Conservation (phyloP, 2,888 invertebrate species). For the Byasa hedistus region DNA sequence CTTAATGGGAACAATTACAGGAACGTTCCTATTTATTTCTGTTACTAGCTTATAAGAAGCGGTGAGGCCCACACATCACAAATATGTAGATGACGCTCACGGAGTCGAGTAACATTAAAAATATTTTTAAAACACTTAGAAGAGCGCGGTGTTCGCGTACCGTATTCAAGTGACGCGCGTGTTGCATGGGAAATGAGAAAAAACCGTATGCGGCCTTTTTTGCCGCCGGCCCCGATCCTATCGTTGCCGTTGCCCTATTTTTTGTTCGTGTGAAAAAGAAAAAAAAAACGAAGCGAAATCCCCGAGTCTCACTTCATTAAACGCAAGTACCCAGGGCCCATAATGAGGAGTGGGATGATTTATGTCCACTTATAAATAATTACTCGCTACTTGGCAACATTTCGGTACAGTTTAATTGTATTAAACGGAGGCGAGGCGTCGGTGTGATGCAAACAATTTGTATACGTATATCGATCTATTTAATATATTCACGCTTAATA, state of each 20-base stretch:
- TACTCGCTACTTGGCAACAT: background rate
- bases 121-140: slow-evolving; percentile 18
- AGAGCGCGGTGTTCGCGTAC: slow-evolving; percentile 3
- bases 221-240: slow-evolving; percentile 20
- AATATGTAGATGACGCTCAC: too few species aligned
- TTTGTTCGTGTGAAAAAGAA: slow-evolving; percentile 7
- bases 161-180: slow-evolving; percentile 6
- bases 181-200: slow-evolving; percentile 22
- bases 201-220: slow-evolving; percentile 17
- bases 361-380: slow-evolving; percentile 9
- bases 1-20: too few species aligned
- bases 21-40: too few species aligned
- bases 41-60: too few species aligned
- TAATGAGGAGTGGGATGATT: slow-evolving; percentile 9
- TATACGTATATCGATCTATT: too few species aligned
- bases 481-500: too few species aligned
- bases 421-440: too few species aligned
- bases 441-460: too few species aligned
- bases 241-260: slow-evolving; percentile 19
- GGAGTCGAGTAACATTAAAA: slow-evolving; percentile 10
- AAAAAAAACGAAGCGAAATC: slow-evolving; percentile 2
- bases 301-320: slow-evolving; percentile 17
- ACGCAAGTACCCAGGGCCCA: background rate
- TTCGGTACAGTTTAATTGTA: background rate
- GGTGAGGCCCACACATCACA: too few species aligned